These are phyloP conservation scores for Atherinosoma microstoma DNA, from an alignment of 2,797 vertebrate species.

Conservation along the genomic window DNA sequence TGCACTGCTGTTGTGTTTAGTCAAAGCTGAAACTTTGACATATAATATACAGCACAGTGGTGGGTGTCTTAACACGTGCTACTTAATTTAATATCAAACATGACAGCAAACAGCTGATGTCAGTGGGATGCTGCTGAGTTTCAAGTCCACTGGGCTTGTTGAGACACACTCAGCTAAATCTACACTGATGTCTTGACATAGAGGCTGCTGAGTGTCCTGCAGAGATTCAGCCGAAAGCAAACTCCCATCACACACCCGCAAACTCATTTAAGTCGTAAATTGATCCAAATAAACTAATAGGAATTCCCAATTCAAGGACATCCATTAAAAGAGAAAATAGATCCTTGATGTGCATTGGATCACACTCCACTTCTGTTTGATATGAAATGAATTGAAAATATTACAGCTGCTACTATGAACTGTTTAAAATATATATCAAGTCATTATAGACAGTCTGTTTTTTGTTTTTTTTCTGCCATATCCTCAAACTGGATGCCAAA, in stretches of 20 bases:
- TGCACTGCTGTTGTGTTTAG: not conserved
- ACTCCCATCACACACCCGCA: constrained; percentile 3
- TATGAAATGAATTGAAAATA: not conserved
- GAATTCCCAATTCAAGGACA: constrained; percentile 8
- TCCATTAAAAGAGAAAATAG: not conserved
- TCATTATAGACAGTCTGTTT: not conserved
- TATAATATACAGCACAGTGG: not conserved
- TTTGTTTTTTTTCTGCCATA: not conserved
- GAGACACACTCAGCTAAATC: constrained; percentile 21
- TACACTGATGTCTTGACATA: constrained; percentile 14
- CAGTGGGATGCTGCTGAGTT: constrained; percentile 3
- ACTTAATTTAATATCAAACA: constrained; percentile 28
- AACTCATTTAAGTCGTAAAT: constrained; percentile 1
- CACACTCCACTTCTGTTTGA: not conserved
- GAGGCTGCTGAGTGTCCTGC: constrained; percentile 8
- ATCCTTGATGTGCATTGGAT: not conserved
- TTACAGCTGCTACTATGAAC: not conserved
- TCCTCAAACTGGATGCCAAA: not conserved
- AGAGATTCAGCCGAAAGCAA: constrained; percentile 8
- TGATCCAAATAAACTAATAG: not conserved
- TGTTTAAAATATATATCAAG: not conserved
- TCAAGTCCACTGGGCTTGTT: constrained; percentile 6
- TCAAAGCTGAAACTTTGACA: not conserved
- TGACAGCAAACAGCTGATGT: constrained; percentile 15
- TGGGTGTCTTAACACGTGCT: constrained; percentile 20